phyloP scores from a whole-genome alignment of 2,113 vertebrate species.

The Oenanthe oenanthe region DNA sequence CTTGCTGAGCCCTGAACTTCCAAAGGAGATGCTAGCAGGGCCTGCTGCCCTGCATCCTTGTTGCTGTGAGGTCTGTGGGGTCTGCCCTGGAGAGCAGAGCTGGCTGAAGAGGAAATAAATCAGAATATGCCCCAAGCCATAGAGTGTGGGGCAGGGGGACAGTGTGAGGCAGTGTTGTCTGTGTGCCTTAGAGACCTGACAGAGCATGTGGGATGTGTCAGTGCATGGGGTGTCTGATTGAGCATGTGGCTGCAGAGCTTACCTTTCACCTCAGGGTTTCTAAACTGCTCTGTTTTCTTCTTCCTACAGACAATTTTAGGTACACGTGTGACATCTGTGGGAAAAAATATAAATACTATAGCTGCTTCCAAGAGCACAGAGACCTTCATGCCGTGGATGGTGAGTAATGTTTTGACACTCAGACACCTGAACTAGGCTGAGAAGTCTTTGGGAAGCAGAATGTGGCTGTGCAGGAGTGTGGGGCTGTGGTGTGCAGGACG shows the following conservation, averaged over 20 bases:
- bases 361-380: slow-evolving; percentile 98
- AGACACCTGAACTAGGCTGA: neutral
- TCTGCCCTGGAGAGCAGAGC: neutral
- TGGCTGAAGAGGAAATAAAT: neutral
- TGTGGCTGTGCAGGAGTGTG: neutral
- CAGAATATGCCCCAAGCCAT: neutral
- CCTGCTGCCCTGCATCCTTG: neutral
- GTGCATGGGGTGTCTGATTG: neutral
- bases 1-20: neutral
- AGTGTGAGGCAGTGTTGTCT: neutral
- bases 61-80: neutral
- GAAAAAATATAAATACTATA: slow-evolving; percentile 99
- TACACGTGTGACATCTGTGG: slow-evolving; percentile 98
- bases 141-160: fast-evolving
- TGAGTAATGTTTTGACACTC: slow-evolving; percentile 73
- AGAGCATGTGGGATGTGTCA: neutral
- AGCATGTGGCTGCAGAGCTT: neutral
- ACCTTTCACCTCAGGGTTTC: neutral
- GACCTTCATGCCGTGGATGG: slow-evolving; percentile 97
- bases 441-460: neutral
- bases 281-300: slow-evolving; percentile 28
- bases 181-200: neutral
- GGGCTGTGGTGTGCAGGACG: neutral
- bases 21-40: neutral
- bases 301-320: slow-evolving; percentile 90